Base-by-base conservation (phyloP, 1,140 invertebrate genomes). In the Chironomus tepperi region DNA sequence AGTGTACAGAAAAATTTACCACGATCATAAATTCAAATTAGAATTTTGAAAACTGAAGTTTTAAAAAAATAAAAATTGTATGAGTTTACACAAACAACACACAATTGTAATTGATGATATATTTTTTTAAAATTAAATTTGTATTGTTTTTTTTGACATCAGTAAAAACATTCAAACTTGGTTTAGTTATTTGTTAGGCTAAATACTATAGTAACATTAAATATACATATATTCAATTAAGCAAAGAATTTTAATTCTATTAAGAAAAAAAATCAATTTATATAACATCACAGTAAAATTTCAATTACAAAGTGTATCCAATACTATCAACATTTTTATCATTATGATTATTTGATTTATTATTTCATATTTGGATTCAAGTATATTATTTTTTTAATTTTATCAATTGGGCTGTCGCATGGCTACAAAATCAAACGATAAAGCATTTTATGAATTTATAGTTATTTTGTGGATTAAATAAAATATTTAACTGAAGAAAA, bases 1-100 rank as follows among this genome's bases (percentile, higher is more conserved):
- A 57, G 47, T 57, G 47, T 57, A 57, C 47, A 57, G 47, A n/a
- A 57, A 57, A 57, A 12, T 47, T 57, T 57, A 1, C 47, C 47
- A 15, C 47, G 47, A 57, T 57, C 47, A 57, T 1, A 57, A 34
- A 34, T 34, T 34, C 1, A 34, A 34, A 34, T 57, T 2, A 57
- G 10, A 57, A 57, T 57, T 57, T 57, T 12, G 7, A 57, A 57
- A 57, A 15, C n/a, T 12, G n/a, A 15, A 57, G 5, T 57, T 57
- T 57, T 57, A 15, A 57, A 57, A 15, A n/a, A 47, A 9, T 47
- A 15, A 47, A 47, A 5, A 47, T 12, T 47, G 43, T 57, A 57
- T 21, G 19, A 70, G 19, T 6, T 70, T 19, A 70, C 65, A 70
- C 65, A 70, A 70, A 70, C 65, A 70, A 70, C 65, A 70, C 65